These are phyloP conservation scores for Parthenolecanium corni DNA, from an alignment of 2,888 invertebrate genomes.

Conservation along the genomic window DNA sequence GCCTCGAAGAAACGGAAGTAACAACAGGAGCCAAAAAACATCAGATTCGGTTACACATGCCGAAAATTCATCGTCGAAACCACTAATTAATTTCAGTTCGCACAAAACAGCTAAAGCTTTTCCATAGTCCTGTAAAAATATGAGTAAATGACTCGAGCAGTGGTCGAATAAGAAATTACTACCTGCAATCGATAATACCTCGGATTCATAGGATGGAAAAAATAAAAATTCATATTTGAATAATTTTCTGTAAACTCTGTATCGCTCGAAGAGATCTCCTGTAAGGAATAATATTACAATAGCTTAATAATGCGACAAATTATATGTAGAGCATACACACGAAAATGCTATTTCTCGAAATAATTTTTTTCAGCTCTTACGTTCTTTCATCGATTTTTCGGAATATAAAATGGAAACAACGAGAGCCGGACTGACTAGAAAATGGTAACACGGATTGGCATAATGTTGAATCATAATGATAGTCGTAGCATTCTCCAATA, in stretches of 20 bases:
- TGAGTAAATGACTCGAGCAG: background rate
- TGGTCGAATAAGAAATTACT: background rate
- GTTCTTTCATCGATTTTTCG: background rate
- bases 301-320: too few species aligned
- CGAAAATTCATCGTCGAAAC: background rate
- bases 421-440: slow-evolving; percentile 12
- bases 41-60: background rate
- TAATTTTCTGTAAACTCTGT: background rate
- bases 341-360: too few species aligned
- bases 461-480: slow-evolving; percentile 22
- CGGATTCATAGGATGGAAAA: background rate
- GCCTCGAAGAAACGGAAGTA: slow-evolving; percentile 13
- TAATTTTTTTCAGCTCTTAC: background rate
- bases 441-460: slow-evolving; percentile 21
- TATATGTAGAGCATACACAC: too few species aligned
- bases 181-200: background rate
- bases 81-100: background rate
- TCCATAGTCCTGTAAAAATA: slow-evolving; percentile 4
- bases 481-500: slow-evolving; percentile 5
- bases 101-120: background rate
- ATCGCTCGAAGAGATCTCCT: slow-evolving; percentile 4
- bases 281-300: too few species aligned
- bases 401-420: background rate
- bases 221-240: slow-evolving; percentile 20
- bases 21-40: background rate